Conservation (phyloP, 1,140 invertebrate genomes). For the Anoplolepis gracilipes region DNA sequence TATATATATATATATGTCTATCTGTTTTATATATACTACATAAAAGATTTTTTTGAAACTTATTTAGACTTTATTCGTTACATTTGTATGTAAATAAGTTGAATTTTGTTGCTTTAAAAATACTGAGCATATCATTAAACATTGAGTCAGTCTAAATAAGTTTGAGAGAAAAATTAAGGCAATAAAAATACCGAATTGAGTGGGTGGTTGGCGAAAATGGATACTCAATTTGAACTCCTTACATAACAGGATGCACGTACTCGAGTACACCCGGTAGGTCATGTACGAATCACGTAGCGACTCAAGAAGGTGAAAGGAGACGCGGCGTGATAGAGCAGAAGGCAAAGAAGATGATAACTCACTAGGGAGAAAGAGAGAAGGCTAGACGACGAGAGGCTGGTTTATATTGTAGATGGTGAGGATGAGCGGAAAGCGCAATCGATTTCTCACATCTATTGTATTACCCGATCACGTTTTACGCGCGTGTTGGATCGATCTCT, state of each 20-base stretch:
- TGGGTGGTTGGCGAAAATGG: conserved; percentile 70
- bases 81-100: not conserved
- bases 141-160: not conserved
- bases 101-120: not conserved
- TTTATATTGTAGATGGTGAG: conserved; percentile 60
- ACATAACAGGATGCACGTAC: conserved; percentile 77
- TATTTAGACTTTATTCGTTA: not conserved
- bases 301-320: conserved; percentile 70
- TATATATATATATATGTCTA: no score
- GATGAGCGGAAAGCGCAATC: conserved; percentile 71
- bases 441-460: conserved; percentile 75
- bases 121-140: not conserved
- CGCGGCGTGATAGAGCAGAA: conserved; percentile 63
- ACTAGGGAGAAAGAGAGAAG: not conserved
- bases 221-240: conserved; percentile 76
- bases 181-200: conserved; percentile 2
- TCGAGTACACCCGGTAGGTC: conserved; percentile 64
- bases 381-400: conserved; percentile 43
- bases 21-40: no score
- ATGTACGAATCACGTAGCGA: conserved; percentile 71
- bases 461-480: conserved; percentile 77
- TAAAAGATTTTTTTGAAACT: not conserved
- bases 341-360: not conserved
- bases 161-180: not conserved
- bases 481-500: conserved; percentile 68